phyloP scores from a whole-genome alignment of 2,113 vertebrate species.

The Lanius collurio region DNA sequence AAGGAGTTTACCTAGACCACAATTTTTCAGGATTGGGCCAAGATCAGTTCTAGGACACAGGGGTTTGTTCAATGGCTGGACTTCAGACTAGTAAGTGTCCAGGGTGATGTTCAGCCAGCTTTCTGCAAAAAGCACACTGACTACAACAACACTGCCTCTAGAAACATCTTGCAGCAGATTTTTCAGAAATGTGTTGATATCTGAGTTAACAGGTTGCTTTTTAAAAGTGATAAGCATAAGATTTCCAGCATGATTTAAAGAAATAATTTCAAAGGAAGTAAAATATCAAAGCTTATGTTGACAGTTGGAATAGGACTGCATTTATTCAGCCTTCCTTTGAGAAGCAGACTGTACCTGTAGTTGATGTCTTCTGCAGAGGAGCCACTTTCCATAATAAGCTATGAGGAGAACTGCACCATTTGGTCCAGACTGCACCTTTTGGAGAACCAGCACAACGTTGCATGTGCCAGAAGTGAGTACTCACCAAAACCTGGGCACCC shows the following conservation, averaged over 20 bases:
- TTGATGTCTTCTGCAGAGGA: not conserved
- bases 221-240: not conserved
- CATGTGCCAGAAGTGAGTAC: not conserved
- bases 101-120: not conserved
- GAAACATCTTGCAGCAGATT: not conserved
- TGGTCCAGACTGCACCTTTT: not conserved
- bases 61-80: not conserved
- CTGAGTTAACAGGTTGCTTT: not conserved
- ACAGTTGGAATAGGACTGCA: not conserved
- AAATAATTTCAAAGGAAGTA: conserved; percentile 42
- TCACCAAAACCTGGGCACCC: not conserved
- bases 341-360: not conserved
- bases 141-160: not conserved
- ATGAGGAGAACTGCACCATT: not conserved
- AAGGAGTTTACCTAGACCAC: not conserved
- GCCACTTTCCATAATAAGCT: not conserved
- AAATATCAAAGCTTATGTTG: not conserved
- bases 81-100: not conserved
- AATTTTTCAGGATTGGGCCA: rapidly evolving
- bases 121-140: not conserved
- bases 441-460: rapidly evolving
- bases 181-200: not conserved
- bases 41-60: not conserved
- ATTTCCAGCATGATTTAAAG: conserved; percentile 8
- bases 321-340: conserved; percentile 50